Percentiles rank a stretch among this genome's conserved stretches.
These are phyloP conservation scores for Labeo catla DNA, from an alignment of 2,113 vertebrate species.

Conservation along the genomic window DNA sequence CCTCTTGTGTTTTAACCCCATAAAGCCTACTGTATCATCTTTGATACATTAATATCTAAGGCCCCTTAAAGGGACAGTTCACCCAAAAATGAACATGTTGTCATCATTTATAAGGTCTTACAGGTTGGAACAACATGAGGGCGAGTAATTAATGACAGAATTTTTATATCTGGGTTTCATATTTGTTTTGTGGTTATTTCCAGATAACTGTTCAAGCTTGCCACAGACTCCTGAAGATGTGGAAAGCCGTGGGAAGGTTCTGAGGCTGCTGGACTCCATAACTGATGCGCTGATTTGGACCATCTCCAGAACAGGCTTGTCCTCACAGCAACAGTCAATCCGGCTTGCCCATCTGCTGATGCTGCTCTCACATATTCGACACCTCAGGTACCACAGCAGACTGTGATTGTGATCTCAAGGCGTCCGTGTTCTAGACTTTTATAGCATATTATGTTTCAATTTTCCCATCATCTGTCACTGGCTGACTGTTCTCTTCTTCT, in stretches of 20 bases:
- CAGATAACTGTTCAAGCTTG: constrained; percentile 82
- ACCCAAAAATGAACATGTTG: too few relatives aligned
- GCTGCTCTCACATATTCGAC: constrained; percentile 95
- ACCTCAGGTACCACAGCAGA: constrained; percentile 82
- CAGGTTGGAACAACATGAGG: too few relatives aligned
- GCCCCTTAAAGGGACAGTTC: too few relatives aligned
- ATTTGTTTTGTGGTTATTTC: not conserved
- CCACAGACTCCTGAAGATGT: constrained; percentile 77
- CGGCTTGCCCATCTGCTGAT: constrained; percentile 91
- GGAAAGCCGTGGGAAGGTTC: constrained; percentile 86
- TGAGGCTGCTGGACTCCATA: constrained; percentile 85
- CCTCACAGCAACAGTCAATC: constrained; percentile 86
- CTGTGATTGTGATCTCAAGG: not conserved
- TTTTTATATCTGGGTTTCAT: too few relatives aligned
- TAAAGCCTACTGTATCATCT: not conserved
- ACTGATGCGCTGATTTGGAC: constrained; percentile 94
- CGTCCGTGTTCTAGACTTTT: not conserved
- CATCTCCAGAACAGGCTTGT: constrained; percentile 87
- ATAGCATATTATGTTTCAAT: not conserved
- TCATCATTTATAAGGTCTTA: too few relatives aligned
- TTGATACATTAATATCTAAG: not conserved
- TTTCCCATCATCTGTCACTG: not conserved
- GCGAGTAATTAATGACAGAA: too few relatives aligned
- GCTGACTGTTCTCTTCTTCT: not conserved
- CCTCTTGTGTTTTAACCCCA: not conserved